Percentiles rank a stretch among this genome's conserved stretches.
Conservation (phyloP, 2,888 invertebrate genomes). For the Imbricaverruca yamaguchii region DNA sequence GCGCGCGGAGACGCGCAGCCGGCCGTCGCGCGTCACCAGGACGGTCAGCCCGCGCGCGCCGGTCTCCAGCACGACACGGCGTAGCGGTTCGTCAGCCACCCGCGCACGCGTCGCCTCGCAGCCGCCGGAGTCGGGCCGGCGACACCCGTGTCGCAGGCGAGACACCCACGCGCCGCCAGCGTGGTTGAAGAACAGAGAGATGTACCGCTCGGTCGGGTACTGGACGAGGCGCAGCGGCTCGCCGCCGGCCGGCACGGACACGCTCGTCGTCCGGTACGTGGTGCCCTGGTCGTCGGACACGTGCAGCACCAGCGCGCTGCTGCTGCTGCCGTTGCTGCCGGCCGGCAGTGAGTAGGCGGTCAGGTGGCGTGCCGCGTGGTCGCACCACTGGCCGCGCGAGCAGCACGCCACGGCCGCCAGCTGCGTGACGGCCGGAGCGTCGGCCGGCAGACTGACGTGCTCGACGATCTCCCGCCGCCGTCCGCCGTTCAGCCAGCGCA, state of each 20-base stretch:
- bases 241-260: not conserved
- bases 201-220: not conserved
- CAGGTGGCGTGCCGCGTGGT: not conserved
- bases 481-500: not conserved
- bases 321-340: not conserved
- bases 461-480: too few species aligned
- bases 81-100: not conserved
- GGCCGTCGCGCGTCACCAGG: not conserved
- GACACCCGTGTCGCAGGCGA: not conserved
- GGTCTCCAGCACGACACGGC: not conserved
- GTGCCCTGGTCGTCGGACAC: not conserved
- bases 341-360: not conserved
- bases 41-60: not conserved
- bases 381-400: not conserved
- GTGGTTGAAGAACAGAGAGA: conserved; percentile 1
- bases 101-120: not conserved
- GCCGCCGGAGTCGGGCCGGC: too few species aligned
- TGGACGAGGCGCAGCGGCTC: not conserved
- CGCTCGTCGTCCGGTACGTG: not conserved
- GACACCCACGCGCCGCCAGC: not conserved
- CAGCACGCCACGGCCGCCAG: not conserved
- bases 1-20: not conserved
- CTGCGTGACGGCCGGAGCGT: not conserved
- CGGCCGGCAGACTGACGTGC: not conserved
- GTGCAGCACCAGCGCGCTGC: not conserved